Evolutionary conservation across 2,113 vertebrate genomes (phyloP), one percentile per base, ranked within the genome.

Genomic region (Hymenochirus boettgeri): DNA sequence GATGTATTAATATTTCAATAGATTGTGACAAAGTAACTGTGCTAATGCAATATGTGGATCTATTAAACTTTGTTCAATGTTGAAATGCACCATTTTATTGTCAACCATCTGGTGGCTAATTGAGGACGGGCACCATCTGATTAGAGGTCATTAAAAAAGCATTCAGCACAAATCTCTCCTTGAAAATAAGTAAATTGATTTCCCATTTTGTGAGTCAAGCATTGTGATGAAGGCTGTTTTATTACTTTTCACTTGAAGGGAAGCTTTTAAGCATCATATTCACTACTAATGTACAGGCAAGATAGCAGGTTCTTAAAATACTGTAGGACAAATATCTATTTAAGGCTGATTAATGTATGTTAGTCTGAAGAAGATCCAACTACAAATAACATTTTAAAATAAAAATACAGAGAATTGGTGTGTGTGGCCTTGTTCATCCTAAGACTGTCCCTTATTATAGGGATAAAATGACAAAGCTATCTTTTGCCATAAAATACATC

Each of bases 131-230:
- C 47, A 51, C 64, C 33, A 67, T 67, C 56, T 67, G 52, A 61
- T 73, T 64, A 70, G 62, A 33, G 56, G 57, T 73, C 71, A 73
- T 75, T 73, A 76, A 73, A 71, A 73, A 76, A 67, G 75, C 79
- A 78, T 52, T 79, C 80, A 78, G 67, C 22, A 71, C 69, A 72
- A 60, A 74, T 77, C 62, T 76, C 75, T 77, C 73, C 70, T 73
- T 70, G 71, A 77, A 71, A 76, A 77, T 69, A 78, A 23, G 78
- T 74, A 75, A 76, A 64, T 73, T 71, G 80, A 77, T 80, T 85
- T 82, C 71, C 73, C 69, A 22, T 62, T 73, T 59, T 72, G 52
- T 53, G 71, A 53, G 62, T 70, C 58, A 71, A 62, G 72, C 59
- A 77, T 67, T 67, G 75, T 13, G 7, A 57, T 61, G 45, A 47